Conservation (phyloP, 2,113 vertebrate species). For the Hemibagrus wyckioides region DNA sequence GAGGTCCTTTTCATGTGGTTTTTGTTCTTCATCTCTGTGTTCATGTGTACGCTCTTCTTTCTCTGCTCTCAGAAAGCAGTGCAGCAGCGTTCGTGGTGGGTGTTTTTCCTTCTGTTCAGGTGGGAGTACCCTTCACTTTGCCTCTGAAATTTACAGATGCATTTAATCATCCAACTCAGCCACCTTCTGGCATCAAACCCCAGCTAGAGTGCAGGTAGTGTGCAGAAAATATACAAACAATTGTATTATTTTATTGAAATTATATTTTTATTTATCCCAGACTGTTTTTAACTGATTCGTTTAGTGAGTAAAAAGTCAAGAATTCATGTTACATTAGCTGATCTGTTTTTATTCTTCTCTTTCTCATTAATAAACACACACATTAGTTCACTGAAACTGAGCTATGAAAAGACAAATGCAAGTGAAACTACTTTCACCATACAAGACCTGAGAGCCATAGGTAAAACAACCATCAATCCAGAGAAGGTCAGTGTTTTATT, state of each 20-base stretch:
- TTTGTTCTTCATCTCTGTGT: background rate
- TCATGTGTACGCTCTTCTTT: background rate
- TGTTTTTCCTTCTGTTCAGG: conserved; percentile 66
- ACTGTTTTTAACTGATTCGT: background rate
- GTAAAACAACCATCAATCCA: conserved; percentile 75
- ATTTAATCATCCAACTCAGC: conserved; percentile 75
- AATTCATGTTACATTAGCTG: background rate
- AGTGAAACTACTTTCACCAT: conserved; percentile 71
- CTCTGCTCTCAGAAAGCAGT: conserved; percentile 74
- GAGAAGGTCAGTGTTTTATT: conserved; percentile 75
- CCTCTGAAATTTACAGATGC: conserved; percentile 82
- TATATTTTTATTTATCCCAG: background rate
- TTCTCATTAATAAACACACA: background rate
- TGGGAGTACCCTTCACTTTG: conserved; percentile 84
- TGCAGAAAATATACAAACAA: background rate
- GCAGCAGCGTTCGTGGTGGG: conserved; percentile 78
- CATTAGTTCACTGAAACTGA: conserved; percentile 78
- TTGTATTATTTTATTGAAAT: background rate
- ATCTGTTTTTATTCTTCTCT: background rate
- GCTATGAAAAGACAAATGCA: conserved; percentile 67
- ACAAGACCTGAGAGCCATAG: conserved; percentile 77
- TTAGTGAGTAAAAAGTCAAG: background rate
- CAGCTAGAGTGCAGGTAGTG: conserved; percentile 74
- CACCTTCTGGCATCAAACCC: conserved; percentile 70
- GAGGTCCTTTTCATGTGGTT: background rate